phyloP scores from a whole-genome alignment of 2,113 vertebrate genomes.

The Tursiops truncatus region DNA sequence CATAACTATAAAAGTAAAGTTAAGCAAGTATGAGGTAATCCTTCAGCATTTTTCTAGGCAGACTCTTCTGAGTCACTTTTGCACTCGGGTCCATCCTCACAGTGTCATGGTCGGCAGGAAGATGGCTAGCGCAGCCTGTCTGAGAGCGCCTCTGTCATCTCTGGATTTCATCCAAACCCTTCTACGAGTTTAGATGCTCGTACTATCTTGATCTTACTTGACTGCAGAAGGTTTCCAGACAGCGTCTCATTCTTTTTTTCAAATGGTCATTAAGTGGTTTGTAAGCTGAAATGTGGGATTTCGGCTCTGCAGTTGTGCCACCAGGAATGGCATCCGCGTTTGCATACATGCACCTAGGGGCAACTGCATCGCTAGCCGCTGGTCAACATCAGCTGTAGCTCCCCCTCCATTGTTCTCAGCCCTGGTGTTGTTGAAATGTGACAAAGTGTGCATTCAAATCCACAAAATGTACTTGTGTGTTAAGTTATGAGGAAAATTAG shows the following conservation, averaged over 20 bases:
- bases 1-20: neutral
- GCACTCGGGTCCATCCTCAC: neutral
- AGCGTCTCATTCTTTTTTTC: neutral
- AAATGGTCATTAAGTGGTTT: neutral
- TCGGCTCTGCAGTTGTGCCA: neutral
- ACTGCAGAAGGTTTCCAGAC: neutral
- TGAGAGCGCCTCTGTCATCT: neutral
- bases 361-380: neutral
- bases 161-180: neutral
- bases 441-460: neutral
- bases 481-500: neutral
- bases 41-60: neutral
- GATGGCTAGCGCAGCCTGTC: accelerated
- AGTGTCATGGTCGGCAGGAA: neutral
- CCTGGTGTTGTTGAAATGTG: neutral
- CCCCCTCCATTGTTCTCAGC: neutral
- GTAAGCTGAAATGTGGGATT: neutral
- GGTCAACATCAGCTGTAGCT: neutral
- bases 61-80: neutral
- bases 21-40: neutral
- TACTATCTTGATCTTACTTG: neutral
- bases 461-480: neutral
- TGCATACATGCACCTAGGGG: neutral
- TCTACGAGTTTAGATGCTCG: neutral
- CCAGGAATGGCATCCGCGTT: accelerated